phyloP scores from a whole-genome alignment of 2,888 invertebrate genomes.

The Anticlea derivata region DNA sequence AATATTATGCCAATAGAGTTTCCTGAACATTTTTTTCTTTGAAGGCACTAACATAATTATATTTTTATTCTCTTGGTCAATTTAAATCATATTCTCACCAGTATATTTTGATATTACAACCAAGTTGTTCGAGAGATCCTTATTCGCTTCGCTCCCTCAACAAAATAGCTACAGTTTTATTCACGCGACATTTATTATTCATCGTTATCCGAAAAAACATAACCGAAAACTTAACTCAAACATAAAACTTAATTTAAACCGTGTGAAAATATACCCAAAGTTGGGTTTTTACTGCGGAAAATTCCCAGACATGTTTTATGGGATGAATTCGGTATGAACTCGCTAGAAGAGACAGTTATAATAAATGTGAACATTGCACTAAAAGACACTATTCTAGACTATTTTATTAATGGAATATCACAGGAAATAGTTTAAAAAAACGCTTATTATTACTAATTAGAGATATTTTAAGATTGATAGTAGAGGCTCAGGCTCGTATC shows the following conservation, averaged over 20 bases:
- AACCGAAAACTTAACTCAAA: conserved; percentile 10
- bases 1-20: not conserved
- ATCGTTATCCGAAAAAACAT: conserved; percentile 1
- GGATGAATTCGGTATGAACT: conserved; percentile 5
- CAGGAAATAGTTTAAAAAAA: too few relatives aligned
- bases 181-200: not conserved
- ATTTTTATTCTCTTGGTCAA: too few relatives aligned
- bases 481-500: too few relatives aligned
- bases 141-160: too few relatives aligned
- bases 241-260: conserved; percentile 16
- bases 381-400: not conserved
- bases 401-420: not conserved
- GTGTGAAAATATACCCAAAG: conserved; percentile 5
- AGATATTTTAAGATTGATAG: too few relatives aligned
- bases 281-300: conserved; percentile 12
- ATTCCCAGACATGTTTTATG: conserved; percentile 14
- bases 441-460: too few relatives aligned
- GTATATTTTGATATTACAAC: too few relatives aligned
- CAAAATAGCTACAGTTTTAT: too few relatives aligned
- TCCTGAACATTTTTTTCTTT: too few relatives aligned
- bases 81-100: too few relatives aligned
- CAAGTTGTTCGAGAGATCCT: too few relatives aligned
- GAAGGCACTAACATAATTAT: too few relatives aligned
- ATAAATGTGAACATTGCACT: not conserved
- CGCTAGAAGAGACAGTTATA: conserved; percentile 8